A percentile compares a stretch with the other conserved stretches of the same genome.
Conservation (phyloP, 2,113 vertebrate genomes). For the Xiphias gladius region DNA sequence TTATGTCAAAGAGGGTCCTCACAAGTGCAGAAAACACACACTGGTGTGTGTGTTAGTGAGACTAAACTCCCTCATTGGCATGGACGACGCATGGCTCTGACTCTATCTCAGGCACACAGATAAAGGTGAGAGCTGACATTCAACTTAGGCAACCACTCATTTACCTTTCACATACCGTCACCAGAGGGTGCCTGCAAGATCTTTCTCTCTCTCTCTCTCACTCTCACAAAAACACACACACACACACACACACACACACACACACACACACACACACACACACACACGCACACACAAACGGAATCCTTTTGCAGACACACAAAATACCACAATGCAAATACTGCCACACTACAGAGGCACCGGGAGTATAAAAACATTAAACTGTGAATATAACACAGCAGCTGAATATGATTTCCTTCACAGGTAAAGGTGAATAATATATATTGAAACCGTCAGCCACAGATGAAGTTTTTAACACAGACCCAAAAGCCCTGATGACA, state of each 20-base stretch:
- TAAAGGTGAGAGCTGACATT: constrained; percentile 59
- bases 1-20: constrained; percentile 11
- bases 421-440: constrained; percentile 36
- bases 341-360: not conserved
- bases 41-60: not conserved
- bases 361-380: constrained; percentile 2
- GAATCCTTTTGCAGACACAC: not conserved
- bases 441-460: constrained; percentile 32
- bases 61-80: constrained; percentile 33
- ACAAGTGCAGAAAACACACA: not conserved
- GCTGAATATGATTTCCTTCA: constrained; percentile 21
- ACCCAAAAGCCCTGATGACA: constrained; percentile 34
- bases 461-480: constrained; percentile 24
- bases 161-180: constrained; percentile 39
- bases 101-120: constrained; percentile 41
- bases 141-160: constrained; percentile 41
- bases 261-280: not conserved
- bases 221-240: not conserved
- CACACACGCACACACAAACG: not conserved
- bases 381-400: constrained; percentile 1
- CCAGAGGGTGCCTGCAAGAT: constrained; percentile 16
- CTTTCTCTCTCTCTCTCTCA: too few species aligned
- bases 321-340: not conserved
- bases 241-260: constrained; percentile 10
- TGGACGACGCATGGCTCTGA: constrained; percentile 1